Evolutionary conservation across 2,113 vertebrate genomes (phyloP).

Genomic region (Hippocampus abdominalis): DNA sequence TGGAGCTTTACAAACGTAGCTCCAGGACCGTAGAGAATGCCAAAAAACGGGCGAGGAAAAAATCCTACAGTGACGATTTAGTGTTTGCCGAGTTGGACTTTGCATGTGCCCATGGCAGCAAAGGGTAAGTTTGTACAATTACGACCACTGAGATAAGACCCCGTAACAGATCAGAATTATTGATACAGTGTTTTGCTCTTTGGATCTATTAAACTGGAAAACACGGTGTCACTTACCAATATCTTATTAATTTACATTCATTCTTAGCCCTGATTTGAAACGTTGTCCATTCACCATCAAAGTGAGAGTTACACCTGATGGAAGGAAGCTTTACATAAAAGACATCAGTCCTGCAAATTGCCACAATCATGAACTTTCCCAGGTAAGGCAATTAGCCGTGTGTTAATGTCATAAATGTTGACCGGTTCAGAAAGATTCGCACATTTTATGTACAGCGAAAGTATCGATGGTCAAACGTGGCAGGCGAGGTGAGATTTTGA

Average conservation of each 20-base stretch:
- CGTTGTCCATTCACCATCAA: conserved; percentile 6
- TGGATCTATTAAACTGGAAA: background rate
- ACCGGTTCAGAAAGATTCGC: too few relatives aligned
- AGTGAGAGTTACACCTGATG: conserved; percentile 7
- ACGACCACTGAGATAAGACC: background rate
- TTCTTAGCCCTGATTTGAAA: background rate
- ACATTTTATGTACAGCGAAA: too few relatives aligned
- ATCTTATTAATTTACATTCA: background rate
- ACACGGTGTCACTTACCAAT: background rate
- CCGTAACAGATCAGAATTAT: background rate
- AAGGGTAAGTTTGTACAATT: background rate
- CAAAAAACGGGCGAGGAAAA: conserved; percentile 5
- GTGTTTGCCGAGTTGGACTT: conserved; percentile 7
- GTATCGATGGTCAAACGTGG: too few relatives aligned
- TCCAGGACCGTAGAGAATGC: conserved; percentile 6
- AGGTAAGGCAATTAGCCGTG: background rate
- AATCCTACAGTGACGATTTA: background rate
- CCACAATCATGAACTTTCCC: conserved; percentile 2
- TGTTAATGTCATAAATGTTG: too few relatives aligned
- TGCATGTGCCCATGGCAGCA: background rate
- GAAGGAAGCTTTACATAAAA: conserved; percentile 7
- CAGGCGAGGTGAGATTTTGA: too few relatives aligned
- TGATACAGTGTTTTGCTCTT: background rate
- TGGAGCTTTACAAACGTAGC: conserved; percentile 7
- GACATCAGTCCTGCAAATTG: conserved; percentile 2